phyloP scores from a whole-genome alignment of 2,113 vertebrate genomes.

The Leptobrachium ailaonicum region DNA sequence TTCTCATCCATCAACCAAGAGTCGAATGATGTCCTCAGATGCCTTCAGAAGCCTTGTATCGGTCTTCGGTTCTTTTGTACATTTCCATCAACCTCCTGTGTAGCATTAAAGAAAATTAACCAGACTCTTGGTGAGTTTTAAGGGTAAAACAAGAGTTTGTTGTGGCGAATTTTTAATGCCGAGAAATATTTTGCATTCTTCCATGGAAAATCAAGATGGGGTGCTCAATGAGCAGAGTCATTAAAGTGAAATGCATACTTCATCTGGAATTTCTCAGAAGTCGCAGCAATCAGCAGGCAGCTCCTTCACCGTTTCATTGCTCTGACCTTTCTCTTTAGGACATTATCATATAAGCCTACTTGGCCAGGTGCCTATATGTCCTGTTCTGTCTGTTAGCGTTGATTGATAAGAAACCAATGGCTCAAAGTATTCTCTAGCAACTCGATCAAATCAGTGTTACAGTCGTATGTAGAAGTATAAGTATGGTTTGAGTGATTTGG shows the following conservation, averaged over 20 bases:
- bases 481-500: no score
- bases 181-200: background rate
- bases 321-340: background rate
- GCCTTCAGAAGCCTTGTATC: background rate
- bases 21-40: background rate
- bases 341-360: no score
- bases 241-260: background rate
- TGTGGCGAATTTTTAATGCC: background rate
- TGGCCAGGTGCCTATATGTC: no score
- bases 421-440: no score
- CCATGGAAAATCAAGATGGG: background rate
- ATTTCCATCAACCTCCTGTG: background rate
- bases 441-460: no score
- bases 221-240: background rate
- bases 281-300: background rate
- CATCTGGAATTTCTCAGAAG: constrained; percentile 1
- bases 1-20: background rate
- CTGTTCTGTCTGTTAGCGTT: no score
- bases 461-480: no score
- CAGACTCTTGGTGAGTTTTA: background rate
- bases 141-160: background rate
- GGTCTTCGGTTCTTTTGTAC: background rate
- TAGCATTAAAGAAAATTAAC: constrained; percentile 10
- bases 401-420: no score
- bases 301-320: background rate